Base-by-base conservation (phyloP, 2,113 vertebrate species). In the Ibidorhyncha struthersii region DNA sequence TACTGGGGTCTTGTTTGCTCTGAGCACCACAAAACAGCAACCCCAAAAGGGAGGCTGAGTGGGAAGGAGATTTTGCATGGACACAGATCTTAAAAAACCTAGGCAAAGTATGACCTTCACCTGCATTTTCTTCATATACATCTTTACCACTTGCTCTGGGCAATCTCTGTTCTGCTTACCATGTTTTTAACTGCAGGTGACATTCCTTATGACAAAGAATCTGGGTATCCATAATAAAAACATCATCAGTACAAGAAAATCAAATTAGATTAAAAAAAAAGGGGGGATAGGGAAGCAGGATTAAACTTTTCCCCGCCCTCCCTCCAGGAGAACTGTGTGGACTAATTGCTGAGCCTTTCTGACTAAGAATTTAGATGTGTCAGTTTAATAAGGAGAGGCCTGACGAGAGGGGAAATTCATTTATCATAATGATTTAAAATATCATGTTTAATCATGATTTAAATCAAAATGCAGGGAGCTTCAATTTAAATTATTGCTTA, bases 401-500 rank as follows among this genome's bases (percentile, higher is more conserved):
- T 89, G 55, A 52, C 56, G 71, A 78, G 47, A 82, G 36, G 22
- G 38, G 17, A 72, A 87, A 72, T 67, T 52, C 1, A 82, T 93
- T 91, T 69, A 82, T 63, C 38, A 53, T 25, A 26, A 79, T 69
- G 81, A 94, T 95, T 93, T 93, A 94, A 87, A 91, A 27, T 20
- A 61, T 79, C 7, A 7, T 17, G 21, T 93, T 91, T 79, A 87
- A 89, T 79, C 18, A 56, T 52, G 15, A 67, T 40, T 89, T 91
- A 95, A 87, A 84, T 84, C 0, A 89, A 82, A 87, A 87, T 53
- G 7, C 70, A 61, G 43, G 47, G 27, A 91, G 10, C 23, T 90
- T 82, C 34, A 36, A 41, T 91, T 85, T 79, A 90, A 96, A 58
- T 93, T 67, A 90, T 52, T 93, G 62, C 50, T 84, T 93, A 38